Percentiles rank a stretch among this genome's conserved stretches.
Conservation (phyloP, 1,140 invertebrate species). For the Drosophila tropicalis region DNA sequence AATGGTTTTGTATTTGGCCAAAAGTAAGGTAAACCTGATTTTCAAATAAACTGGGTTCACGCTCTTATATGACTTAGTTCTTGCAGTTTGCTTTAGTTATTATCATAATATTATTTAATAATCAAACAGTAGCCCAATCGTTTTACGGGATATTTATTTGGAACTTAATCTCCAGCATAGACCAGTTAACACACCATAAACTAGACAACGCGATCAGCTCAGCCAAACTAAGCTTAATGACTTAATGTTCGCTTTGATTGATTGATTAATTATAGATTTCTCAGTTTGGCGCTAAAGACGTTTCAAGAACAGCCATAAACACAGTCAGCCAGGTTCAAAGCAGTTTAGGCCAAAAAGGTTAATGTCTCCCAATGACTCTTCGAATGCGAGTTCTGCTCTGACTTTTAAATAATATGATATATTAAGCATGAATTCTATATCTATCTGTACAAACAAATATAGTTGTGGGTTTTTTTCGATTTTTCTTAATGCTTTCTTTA, state of each 20-base stretch:
- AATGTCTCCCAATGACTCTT: constrained; percentile 44
- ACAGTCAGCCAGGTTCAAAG: constrained; percentile 18
- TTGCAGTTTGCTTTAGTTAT: constrained; percentile 20
- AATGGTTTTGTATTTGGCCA: constrained; percentile 6
- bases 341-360: constrained; percentile 40
- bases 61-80: background rate
- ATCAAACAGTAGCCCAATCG: constrained; percentile 32
- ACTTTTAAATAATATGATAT: background rate
- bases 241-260: constrained; percentile 30
- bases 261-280: constrained; percentile 47
- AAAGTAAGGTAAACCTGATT: constrained; percentile 43
- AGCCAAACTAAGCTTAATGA: constrained; percentile 26
- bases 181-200: constrained; percentile 16
- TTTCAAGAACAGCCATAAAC: constrained; percentile 26
- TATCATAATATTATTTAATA: constrained; percentile 33
- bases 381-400: background rate
- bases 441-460: background rate
- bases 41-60: constrained; percentile 17
- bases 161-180: constrained; percentile 1
- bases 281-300: constrained; percentile 10
- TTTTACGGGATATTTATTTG: constrained; percentile 2
- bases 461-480: constrained; percentile 17
- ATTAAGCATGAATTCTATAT: background rate
- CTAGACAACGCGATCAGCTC: background rate
- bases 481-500: constrained; percentile 33